A percentile compares a stretch with the other conserved stretches of the same genome.
Conservation (phyloP, 1,140 invertebrate species). For the Coelopa frigida region DNA sequence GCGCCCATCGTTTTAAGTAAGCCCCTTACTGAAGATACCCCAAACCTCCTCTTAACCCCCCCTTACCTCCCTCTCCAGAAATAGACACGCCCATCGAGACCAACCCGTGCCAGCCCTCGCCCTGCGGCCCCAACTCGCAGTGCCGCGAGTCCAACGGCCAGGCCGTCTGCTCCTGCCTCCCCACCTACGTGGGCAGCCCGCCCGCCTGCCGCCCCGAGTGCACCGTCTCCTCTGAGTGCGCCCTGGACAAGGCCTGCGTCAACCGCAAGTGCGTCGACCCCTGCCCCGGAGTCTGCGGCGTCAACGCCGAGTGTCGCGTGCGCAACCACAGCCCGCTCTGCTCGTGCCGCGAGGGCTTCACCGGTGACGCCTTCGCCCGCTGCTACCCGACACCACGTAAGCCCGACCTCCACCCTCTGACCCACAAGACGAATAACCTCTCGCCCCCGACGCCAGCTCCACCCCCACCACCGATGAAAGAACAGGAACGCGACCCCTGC, state of each 20-base stretch:
- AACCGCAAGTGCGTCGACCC: conserved; percentile 80
- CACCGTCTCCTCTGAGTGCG: conserved; percentile 71
- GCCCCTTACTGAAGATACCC: too few species aligned
- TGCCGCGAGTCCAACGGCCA: conserved; percentile 64
- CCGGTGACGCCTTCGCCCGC: conserved; percentile 74
- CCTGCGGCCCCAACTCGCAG: conserved; percentile 64
- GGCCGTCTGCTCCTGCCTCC: conserved; percentile 69
- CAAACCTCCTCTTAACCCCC: conserved; percentile 15
- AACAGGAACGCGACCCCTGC: conserved; percentile 65
- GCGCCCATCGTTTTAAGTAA: conserved; percentile 29
- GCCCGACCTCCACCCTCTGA: conserved; percentile 21
- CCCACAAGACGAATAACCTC: conserved; percentile 34
- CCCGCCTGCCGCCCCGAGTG: conserved; percentile 76
- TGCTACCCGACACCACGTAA: conserved; percentile 48
- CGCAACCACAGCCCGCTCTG: conserved; percentile 78
- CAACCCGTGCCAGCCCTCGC: conserved; percentile 62
- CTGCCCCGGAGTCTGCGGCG: conserved; percentile 72
- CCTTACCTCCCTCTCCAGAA: not conserved
- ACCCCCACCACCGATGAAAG: conserved; percentile 34
- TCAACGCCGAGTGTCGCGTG: conserved; percentile 70
- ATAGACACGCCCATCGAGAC: conserved; percentile 37
- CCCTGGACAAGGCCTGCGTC: conserved; percentile 67
- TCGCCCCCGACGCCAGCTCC: conserved; percentile 29
- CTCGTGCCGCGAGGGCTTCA: conserved; percentile 65
- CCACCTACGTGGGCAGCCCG: conserved; percentile 67